phyloP scores from a whole-genome alignment of 2,113 vertebrate genomes.

The Aleadryas rufinucha region DNA sequence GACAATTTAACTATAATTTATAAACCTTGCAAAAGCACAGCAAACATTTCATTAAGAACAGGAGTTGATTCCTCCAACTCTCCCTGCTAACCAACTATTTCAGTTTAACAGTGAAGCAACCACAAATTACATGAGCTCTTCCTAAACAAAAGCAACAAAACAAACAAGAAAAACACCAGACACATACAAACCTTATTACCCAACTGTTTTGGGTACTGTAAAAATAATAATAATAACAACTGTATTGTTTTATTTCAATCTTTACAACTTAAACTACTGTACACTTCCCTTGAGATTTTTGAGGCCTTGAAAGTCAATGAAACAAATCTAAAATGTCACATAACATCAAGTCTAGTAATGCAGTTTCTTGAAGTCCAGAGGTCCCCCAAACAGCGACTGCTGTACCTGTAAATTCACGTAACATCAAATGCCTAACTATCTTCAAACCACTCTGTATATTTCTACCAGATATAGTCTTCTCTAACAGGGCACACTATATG shows the following conservation, averaged over 20 bases:
- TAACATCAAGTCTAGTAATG: fast-evolving
- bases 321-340: not conserved
- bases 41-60: not conserved
- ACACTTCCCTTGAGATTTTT: not conserved
- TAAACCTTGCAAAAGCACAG: not conserved
- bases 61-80: not conserved
- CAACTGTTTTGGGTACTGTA: too few species aligned
- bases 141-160: not conserved
- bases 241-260: not conserved
- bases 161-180: not conserved
- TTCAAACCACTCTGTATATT: not conserved
- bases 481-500: not conserved
- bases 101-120: not conserved
- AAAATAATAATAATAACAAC: too few species aligned
- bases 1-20: not conserved
- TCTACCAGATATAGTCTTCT: not conserved
- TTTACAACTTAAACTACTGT: not conserved
- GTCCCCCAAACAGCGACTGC: not conserved
- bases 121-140: not conserved
- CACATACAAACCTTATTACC: not conserved
- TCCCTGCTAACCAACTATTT: not conserved
- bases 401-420: not conserved
- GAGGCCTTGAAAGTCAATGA: not conserved
- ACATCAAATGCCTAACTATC: not conserved
- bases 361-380: not conserved